Evolutionary conservation across 2,888 invertebrate species (phyloP).

Genomic region (Falcaria lacertinaria): DNA sequence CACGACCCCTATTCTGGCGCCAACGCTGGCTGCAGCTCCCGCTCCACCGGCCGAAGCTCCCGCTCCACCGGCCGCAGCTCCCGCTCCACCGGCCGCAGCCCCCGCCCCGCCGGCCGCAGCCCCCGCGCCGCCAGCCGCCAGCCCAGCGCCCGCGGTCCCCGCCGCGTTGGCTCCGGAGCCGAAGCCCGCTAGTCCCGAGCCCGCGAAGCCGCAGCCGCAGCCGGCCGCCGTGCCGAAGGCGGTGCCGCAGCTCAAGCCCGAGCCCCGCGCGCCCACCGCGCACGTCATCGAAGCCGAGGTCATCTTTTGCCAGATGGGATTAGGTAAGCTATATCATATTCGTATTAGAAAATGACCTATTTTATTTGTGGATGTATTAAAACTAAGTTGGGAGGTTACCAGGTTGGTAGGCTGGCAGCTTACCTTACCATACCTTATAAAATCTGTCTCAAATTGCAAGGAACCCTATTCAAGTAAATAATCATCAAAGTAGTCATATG

Average conservation of each 20-base stretch:
- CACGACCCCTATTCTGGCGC: slow-evolving; percentile 23
- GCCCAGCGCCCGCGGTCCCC: too few relatives aligned
- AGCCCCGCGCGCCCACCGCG: slow-evolving; percentile 54
- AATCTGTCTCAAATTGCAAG: too few relatives aligned
- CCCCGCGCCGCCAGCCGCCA: slow-evolving; percentile 21
- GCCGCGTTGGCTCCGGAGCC: too few relatives aligned
- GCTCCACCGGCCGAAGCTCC: slow-evolving; percentile 12
- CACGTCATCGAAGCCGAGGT: slow-evolving; percentile 83
- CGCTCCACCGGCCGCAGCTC: slow-evolving; percentile 19
- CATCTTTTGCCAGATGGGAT: slow-evolving; percentile 85
- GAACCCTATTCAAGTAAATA: too few relatives aligned
- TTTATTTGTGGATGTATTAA: too few relatives aligned
- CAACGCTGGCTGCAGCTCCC: slow-evolving; percentile 22
- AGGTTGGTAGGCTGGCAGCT: too few relatives aligned
- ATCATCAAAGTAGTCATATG: too few relatives aligned
- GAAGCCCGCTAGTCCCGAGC: slow-evolving; percentile 20
- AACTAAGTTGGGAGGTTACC: too few relatives aligned
- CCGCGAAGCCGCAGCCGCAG: slow-evolving; percentile 21
- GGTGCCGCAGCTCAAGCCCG: slow-evolving; percentile 29
- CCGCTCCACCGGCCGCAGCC: slow-evolving; percentile 20
- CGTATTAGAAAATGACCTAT: too few relatives aligned
- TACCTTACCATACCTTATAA: too few relatives aligned
- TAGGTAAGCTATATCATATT: slow-evolving; percentile 73
- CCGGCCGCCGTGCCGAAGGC: slow-evolving; percentile 15
- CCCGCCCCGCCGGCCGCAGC: slow-evolving; percentile 20